Percentiles rank a stretch among this genome's conserved stretches.
phyloP scores from a whole-genome alignment of 1,140 invertebrate genomes.

The Olivierus martensii region DNA sequence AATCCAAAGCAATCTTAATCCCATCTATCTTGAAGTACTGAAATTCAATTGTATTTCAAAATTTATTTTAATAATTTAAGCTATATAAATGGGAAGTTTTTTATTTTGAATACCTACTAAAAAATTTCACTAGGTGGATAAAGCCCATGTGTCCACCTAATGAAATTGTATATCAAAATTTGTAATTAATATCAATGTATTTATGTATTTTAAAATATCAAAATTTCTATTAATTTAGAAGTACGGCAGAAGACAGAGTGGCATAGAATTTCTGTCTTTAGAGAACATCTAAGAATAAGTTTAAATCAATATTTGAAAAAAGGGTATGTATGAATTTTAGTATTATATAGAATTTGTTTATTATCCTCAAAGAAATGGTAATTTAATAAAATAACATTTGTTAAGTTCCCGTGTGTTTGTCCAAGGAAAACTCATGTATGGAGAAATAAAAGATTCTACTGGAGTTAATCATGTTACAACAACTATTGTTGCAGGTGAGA shows the following conservation, averaged over 20 bases:
- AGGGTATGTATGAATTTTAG: slow-evolving; percentile 29
- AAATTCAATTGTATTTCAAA: too few relatives aligned
- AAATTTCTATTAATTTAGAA: too few relatives aligned
- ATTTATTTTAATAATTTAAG: too few relatives aligned
- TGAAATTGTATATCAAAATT: too few relatives aligned
- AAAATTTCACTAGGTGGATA: too few relatives aligned
- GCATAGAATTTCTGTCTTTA: slow-evolving; percentile 80
- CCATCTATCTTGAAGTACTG: too few relatives aligned
- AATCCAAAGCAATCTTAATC: too few relatives aligned
- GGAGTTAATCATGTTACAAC: slow-evolving; percentile 54
- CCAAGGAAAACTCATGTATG: slow-evolving; percentile 66
- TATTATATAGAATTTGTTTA: not conserved
- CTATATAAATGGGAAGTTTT: too few relatives aligned
- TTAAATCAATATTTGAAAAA: slow-evolving; percentile 66
- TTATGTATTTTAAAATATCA: too few relatives aligned
- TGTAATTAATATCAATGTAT: too few relatives aligned
- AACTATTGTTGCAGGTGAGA: slow-evolving; percentile 49
- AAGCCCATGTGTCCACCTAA: too few relatives aligned
- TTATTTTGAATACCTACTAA: too few relatives aligned
- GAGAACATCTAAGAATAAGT: slow-evolving; percentile 58
- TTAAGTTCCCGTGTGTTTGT: slow-evolving; percentile 60
- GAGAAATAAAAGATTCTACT: slow-evolving; percentile 62
- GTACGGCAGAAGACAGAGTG: slow-evolving; percentile 73
- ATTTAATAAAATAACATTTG: not conserved
- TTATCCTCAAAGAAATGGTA: not conserved